Conservation (phyloP, 2,888 invertebrate genomes). For the Callyntrura guangdongensis region DNA sequence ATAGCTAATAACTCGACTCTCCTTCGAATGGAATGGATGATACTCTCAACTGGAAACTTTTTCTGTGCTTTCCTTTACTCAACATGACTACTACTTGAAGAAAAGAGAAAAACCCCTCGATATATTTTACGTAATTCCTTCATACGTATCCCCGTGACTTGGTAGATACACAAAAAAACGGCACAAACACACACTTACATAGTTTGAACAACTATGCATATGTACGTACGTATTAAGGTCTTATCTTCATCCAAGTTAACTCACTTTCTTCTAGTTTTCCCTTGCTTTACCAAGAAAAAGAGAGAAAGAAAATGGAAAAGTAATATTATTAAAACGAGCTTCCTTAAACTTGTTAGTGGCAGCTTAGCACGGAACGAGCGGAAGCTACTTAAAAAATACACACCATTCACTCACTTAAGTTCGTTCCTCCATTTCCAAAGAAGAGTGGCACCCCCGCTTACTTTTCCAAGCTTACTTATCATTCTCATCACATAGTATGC, state of each 20-base stretch:
- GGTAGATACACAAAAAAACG: no score
- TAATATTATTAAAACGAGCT: conserved; percentile 67
- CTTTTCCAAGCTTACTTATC: conserved; percentile 35
- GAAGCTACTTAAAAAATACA: conserved; percentile 61
- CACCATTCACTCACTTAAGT: conserved; percentile 41
- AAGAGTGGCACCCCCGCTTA: conserved; percentile 33
- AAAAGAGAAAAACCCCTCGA: conserved; percentile 33
- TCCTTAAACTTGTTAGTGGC: conserved; percentile 63
- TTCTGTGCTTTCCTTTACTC: background rate
- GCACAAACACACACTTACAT: background rate
- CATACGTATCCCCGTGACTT: conserved; percentile 9
- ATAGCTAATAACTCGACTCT: conserved; percentile 50
- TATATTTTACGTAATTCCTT: conserved; percentile 24
- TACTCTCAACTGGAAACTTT: conserved; percentile 40
- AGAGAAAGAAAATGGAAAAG: conserved; percentile 53
- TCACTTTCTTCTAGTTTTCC: background rate
- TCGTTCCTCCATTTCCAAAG: conserved; percentile 1
- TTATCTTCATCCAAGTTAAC: conserved; percentile 18
- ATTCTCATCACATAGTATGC: conserved; percentile 62
- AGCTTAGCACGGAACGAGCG: conserved; percentile 59
- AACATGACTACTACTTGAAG: conserved; percentile 5
- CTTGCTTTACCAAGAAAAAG: background rate
- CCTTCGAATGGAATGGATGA: conserved; percentile 1
- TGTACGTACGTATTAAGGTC: conserved; percentile 4
- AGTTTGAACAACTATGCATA: conserved; percentile 23